Base-by-base conservation (phyloP, 1,140 invertebrate genomes). In the Camponotus floridanus region DNA sequence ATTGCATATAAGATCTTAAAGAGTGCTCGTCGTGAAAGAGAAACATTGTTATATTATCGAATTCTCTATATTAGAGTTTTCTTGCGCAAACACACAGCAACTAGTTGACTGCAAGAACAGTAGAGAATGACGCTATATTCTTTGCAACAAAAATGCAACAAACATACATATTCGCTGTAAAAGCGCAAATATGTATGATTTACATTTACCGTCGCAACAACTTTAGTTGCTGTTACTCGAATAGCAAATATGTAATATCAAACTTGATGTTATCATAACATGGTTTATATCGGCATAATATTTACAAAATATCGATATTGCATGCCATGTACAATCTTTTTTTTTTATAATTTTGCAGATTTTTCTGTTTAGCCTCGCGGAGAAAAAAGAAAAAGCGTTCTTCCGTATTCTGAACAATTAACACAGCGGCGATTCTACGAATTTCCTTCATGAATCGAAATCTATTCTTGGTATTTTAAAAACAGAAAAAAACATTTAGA, bases 101-200 rank as follows among this genome's bases (percentile, higher is more conserved):
- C 64, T 57, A 48, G 42, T 65, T 80, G 59, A 33, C 42, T 45
- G 26, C 42, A n/a, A 26, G 79, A 71, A 59, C 65, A 36, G 4
- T 45, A 13, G 36, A n/a, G 18, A 57, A 45, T 33, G 79, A 73
- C 11, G 55, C 57, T 36, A 42, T 42, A 39, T 31, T 26, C 55
- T 31, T 21, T 4, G 65, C 51, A 57, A 42, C 39, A 61, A 74
- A 83, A 83, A 83, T 61, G 57, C 18, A 21, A 36, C 18, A 21
- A 36, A 9, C 64, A 33, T n/a, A 33, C 88, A 71, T 67, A 51
- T 51, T 51, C 87, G 88, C 87, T 91, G 91, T 90, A 93, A 93
- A 93, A 93, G 92, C 92, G 90, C 89, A 88, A 85, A 86, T 85
- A 73, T 86, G 45, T 57, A 68, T 15, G 68, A 74, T 55, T 83